Percentiles rank a stretch among this genome's conserved stretches.
Conservation (phyloP, 2,888 invertebrate genomes). For the Pandemis heparana region DNA sequence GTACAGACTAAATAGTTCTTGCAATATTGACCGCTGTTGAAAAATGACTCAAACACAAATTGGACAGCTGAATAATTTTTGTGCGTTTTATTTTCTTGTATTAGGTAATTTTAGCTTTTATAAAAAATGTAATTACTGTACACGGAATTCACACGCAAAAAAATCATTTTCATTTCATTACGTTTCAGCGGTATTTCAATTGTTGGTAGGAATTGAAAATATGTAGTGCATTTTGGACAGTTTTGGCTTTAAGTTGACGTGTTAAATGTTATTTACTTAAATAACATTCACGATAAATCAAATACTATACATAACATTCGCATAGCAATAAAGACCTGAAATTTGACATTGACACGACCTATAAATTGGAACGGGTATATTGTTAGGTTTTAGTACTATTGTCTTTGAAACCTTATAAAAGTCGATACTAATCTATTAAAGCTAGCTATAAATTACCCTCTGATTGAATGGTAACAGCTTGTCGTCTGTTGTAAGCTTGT, state of each 20-base stretch:
- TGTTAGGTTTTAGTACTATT: too few species aligned
- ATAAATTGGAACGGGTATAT: neutral
- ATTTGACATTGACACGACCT: neutral
- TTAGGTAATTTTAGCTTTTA: neutral
- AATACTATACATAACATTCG: neutral
- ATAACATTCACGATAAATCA: too few species aligned
- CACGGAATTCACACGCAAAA: neutral
- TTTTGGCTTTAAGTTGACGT: too few species aligned
- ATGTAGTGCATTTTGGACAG: too few species aligned
- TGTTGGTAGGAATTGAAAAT: too few species aligned
- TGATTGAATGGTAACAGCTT: neutral
- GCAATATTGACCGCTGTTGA: conserved; percentile 1
- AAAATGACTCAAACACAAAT: neutral
- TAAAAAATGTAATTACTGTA: neutral
- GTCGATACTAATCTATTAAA: neutral
- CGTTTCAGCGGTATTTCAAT: too few species aligned
- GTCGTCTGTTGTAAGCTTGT: neutral
- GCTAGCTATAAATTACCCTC: neutral
- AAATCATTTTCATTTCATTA: too few species aligned
- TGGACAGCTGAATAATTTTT: neutral
- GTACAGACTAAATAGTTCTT: conserved; percentile 7
- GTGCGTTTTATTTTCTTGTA: neutral
- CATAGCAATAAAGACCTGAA: neutral
- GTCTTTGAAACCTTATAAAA: neutral
- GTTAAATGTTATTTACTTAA: too few species aligned